Base-by-base conservation (phyloP, 2,888 invertebrate species). In the Cephus pulcher region DNA sequence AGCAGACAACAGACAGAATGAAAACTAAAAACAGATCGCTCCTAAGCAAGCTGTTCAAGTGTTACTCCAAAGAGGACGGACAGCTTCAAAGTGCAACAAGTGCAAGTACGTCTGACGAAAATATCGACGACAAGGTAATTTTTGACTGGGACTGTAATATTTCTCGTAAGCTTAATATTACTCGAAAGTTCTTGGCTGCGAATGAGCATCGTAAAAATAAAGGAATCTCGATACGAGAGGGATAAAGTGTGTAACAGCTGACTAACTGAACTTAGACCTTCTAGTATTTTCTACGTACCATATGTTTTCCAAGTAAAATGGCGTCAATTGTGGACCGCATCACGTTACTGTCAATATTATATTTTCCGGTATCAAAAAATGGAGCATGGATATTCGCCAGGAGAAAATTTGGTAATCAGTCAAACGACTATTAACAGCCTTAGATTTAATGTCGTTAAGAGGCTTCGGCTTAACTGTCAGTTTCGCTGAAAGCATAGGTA, bases 21-120 rank as follows among this genome's bases (percentile, higher is more conserved):
- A 88, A 89, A 80, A 87, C 85, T 15, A 89, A 88, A 78, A 88
- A 88, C 79, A 84, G 81, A 69, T 88, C 89, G 34, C 75, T 90
- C 32, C 81, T 90, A 69, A 85, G 85, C 74, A 89, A 84, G 78
- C 82, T 90, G 56, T 90, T 88, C 85, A 90, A 87, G 83, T 90
- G 89, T 79, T 88, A 86, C 78, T 78, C 81, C 23, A 85, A 86
- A 37, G 84, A 86, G 70, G 82, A 82, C 73, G 34, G 40, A 69
- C 71, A 74, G 33, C 74, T 76, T 11, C 74, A 71, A 69, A 73
- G 68, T 71, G 34, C 76, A 15, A 74, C 81, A 73, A 56, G 23
- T 56, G 23, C 56, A 56, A 56, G 23, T 56, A 23, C 56, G 9
- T 23, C 56, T 23, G 23, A 23, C 23, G 56, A 56, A 56, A 56